Evolutionary conservation across 1,140 invertebrate species (phyloP), one percentile per base, ranked within the genome.

Genomic region (Drosophila dunni): DNA sequence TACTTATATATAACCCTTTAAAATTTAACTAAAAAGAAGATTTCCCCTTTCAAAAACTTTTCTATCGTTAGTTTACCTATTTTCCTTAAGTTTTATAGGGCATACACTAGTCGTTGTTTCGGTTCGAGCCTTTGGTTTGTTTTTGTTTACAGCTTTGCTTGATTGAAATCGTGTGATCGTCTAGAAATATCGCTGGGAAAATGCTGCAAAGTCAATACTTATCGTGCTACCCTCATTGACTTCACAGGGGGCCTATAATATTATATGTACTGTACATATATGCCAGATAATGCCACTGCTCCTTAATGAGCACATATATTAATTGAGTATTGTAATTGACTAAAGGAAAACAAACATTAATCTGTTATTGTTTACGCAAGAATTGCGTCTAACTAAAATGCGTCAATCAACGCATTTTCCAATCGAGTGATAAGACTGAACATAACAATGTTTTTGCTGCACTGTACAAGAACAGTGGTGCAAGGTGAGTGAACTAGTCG

Each of bases 381-480:
- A 34, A 34, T 56, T 60, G 65, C 69, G 56, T 68, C 74, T 82
- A 76, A 83, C 63, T 69, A 66, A 80, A 75, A 80, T 84, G 74
- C 84, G 84, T 88, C 84, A 88, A 80, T 84, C 70, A 77, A 89
- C 84, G 84, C 77, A 89, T 89, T 84, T 89, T 84, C 69, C 54
- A 61, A 53, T 44, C 24, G 8, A 45, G n/a, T 36, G 56, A 71
- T 75, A 60, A 70, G 38, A 8, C 13, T 29, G 7, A 29, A 2
- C 24, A 29, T 6, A 24, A 36, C 51, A 20, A 54, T 54, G 51
- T 54, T 40, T 40, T 15, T 53, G 50, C 3, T 34, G n/a, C 50
- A 42, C 40, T 42, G 40, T 42, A 13, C 9, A 42, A 42, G 10
- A 11, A 53, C 50, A 53, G 50, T 53, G 50, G 9, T 7, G 11